phyloP scores from a whole-genome alignment of 2,888 invertebrate species.

The Dasysyrphus albostriatus region DNA sequence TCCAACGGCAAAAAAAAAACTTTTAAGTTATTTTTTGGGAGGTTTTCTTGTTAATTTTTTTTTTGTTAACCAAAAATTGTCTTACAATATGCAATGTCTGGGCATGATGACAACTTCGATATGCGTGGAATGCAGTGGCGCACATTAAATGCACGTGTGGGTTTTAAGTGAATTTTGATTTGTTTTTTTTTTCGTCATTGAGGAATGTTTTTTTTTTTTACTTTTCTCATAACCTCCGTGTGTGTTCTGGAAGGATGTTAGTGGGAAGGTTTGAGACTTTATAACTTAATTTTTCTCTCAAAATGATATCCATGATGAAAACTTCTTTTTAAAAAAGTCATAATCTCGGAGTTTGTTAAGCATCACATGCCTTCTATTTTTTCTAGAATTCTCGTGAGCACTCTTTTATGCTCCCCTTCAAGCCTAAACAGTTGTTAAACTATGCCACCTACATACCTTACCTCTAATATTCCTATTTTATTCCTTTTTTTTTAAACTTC shows the following conservation, averaged over 20 bases:
- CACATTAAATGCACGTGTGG: slow-evolving; percentile 34
- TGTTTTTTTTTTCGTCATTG: not conserved
- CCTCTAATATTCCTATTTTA: too few relatives aligned
- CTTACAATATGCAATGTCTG: slow-evolving; percentile 48
- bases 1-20: slow-evolving; percentile 31
- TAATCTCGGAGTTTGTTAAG: too few relatives aligned
- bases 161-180: slow-evolving; percentile 26
- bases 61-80: slow-evolving; percentile 37
- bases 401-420: too few relatives aligned
- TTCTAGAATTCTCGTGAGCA: too few relatives aligned
- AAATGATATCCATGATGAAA: too few relatives aligned
- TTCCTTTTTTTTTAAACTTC: not conserved
- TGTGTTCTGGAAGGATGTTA: not conserved
- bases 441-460: too few relatives aligned
- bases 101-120: slow-evolving; percentile 66
- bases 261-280: not conserved
- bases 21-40: slow-evolving; percentile 36
- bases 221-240: not conserved
- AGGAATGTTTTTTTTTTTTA: not conserved
- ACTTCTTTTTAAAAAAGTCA: too few relatives aligned
- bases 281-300: not conserved
- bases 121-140: slow-evolving; percentile 68
- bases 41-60: slow-evolving; percentile 5
- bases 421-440: too few relatives aligned
- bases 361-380: too few relatives aligned